A percentile compares a stretch with the other conserved stretches of the same genome.
These are phyloP conservation scores for Cyanistes caeruleus DNA, from an alignment of 2,113 vertebrate genomes.

Conservation along the genomic window DNA sequence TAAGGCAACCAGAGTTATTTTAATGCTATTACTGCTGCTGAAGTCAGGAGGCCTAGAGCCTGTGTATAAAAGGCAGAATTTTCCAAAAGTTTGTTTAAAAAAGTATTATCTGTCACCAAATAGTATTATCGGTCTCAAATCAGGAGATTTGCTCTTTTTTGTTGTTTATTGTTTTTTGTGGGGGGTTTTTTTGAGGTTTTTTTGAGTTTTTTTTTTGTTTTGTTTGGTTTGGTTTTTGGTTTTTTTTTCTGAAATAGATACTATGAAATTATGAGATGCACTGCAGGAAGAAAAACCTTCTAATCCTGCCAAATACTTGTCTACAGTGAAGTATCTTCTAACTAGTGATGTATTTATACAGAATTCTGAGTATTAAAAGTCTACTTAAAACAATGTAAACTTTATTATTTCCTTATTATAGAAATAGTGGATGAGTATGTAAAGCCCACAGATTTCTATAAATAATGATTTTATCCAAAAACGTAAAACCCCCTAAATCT, in stretches of 20 bases:
- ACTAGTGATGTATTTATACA: not conserved
- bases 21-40: not conserved
- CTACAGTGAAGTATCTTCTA: not conserved
- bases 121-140: not conserved
- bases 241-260: not conserved
- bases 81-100: not conserved
- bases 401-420: not conserved
- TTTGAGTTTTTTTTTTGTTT: not conserved
- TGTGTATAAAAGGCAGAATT: not conserved
- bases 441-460: not conserved
- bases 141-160: not conserved
- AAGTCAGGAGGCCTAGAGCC: not conserved
- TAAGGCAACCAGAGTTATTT: not conserved
- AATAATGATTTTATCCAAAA: not conserved
- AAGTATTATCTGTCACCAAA: not conserved
- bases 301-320: not conserved
- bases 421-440: not conserved
- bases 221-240: not conserved
- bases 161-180: not conserved
- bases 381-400: not conserved
- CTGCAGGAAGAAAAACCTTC: not conserved
- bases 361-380: not conserved
- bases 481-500: not conserved
- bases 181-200: not conserved
- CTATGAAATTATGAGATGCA: not conserved